Conservation (phyloP, 2,888 invertebrate species). For the Synergus japonicus region DNA sequence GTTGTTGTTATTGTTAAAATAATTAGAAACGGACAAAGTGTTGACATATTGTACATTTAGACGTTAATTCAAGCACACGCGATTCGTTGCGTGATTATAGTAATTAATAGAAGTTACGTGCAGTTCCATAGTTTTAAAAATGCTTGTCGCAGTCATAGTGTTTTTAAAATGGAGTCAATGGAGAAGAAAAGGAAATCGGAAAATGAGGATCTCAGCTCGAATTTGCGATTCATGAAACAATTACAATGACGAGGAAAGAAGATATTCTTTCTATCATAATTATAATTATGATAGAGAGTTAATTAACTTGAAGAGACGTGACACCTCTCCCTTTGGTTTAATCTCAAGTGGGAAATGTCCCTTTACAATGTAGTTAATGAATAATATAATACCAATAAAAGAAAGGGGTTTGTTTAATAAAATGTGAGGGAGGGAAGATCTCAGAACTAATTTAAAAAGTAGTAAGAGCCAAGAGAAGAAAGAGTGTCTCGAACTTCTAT, state of each 20-base stretch:
- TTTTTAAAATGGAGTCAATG: constrained; percentile 26
- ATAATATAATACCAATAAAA: not conserved
- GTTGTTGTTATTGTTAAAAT: constrained; percentile 69
- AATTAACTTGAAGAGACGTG: not conserved
- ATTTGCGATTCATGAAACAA: not conserved
- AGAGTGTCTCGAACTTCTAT: constrained; percentile 9
- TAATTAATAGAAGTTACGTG: constrained; percentile 19
- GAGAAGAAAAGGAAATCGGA: not conserved
- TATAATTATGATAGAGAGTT: not conserved
- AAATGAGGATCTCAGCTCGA: not conserved
- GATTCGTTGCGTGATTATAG: constrained; percentile 12
- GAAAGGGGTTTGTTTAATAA: not conserved
- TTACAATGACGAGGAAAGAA: not conserved
- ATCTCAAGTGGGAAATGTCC: not conserved
- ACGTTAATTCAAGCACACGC: constrained; percentile 44
- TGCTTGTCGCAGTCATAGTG: constrained; percentile 39
- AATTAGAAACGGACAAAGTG: constrained; percentile 46
- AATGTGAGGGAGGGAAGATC: not conserved
- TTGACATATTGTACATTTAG: constrained; percentile 53
- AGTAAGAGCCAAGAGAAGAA: not conserved
- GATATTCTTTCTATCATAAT: too few relatives aligned
- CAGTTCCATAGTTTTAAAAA: constrained; percentile 37
- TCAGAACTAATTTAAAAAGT: constrained; percentile 5
- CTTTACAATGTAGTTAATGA: not conserved
- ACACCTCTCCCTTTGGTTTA: not conserved